These are phyloP conservation scores for Camponotus vicinus DNA, from an alignment of 1,140 invertebrate genomes.

Conservation along the genomic window DNA sequence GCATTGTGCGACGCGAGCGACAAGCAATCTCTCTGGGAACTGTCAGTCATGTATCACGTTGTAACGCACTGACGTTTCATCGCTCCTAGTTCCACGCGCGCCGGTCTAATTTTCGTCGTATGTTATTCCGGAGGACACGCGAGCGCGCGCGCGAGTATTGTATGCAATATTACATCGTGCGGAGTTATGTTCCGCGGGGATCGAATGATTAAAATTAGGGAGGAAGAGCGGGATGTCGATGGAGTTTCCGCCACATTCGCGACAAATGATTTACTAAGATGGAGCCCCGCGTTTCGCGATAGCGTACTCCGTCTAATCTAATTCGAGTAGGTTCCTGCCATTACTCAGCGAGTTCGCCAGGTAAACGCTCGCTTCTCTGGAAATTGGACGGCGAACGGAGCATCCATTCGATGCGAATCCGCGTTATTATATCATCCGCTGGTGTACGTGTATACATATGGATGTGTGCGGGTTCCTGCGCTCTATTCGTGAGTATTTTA, in stretches of 20 bases:
- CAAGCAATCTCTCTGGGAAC: slow-evolving; percentile 49
- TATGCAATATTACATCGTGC: background rate
- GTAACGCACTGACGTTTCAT: slow-evolving; percentile 44
- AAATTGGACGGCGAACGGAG: slow-evolving; percentile 52
- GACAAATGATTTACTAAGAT: slow-evolving; percentile 75
- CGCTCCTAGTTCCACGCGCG: slow-evolving; percentile 16
- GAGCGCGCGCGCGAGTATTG: background rate
- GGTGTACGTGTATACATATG: background rate
- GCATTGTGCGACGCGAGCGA: slow-evolving; percentile 40
- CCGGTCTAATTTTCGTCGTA: slow-evolving; percentile 19
- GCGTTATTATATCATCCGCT: slow-evolving; percentile 44
- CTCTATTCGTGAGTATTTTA: slow-evolving; percentile 31
- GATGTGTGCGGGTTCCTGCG: background rate
- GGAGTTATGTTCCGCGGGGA: slow-evolving; percentile 19
- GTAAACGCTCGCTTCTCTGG: slow-evolving; percentile 53
- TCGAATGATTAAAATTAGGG: slow-evolving; percentile 71
- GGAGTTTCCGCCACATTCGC: slow-evolving; percentile 63
- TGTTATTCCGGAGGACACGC: background rate
- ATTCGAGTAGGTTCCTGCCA: slow-evolving; percentile 59
- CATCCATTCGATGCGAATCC: slow-evolving; percentile 39
- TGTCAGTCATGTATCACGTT: slow-evolving; percentile 43
- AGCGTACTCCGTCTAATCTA: slow-evolving; percentile 71
- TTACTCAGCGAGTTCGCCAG: slow-evolving; percentile 60
- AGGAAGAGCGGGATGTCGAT: slow-evolving; percentile 36
- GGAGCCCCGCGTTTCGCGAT: slow-evolving; percentile 23